Conservation (phyloP, 2,797 vertebrate species). For the Rhabdomys pumilio region DNA sequence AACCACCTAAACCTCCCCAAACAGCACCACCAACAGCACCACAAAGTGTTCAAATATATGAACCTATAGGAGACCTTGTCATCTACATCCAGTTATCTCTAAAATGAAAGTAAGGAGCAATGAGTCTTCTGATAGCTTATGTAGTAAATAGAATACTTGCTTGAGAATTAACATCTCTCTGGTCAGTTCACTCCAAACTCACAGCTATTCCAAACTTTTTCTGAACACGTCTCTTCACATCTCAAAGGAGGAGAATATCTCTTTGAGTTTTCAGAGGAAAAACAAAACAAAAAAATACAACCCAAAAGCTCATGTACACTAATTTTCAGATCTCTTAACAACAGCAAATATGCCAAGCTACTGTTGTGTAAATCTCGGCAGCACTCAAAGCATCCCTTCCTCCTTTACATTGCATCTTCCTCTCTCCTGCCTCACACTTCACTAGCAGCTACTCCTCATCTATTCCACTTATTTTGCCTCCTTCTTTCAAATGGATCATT, state of each 20-base stretch:
- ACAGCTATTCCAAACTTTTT: conserved; percentile 46
- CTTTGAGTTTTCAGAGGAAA: conserved; percentile 18
- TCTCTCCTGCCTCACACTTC: background rate
- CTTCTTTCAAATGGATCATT: conserved; percentile 5
- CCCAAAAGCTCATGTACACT: conserved; percentile 18
- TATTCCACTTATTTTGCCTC: background rate
- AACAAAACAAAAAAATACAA: background rate
- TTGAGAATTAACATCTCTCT: background rate
- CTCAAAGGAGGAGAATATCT: background rate
- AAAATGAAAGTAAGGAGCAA: conserved; percentile 44
- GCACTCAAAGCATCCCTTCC: background rate
- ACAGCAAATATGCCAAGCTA: conserved; percentile 17
- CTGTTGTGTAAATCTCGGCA: background rate
- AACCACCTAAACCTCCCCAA: background rate
- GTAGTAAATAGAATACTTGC: conserved; percentile 26
- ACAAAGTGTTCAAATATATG: background rate
- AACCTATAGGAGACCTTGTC: background rate
- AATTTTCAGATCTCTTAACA: background rate
- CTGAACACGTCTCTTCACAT: background rate
- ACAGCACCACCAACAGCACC: background rate
- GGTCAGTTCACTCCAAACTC: background rate
- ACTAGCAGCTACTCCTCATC: background rate
- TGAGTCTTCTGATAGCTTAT: conserved; percentile 6
- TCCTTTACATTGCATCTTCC: background rate
- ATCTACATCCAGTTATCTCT: background rate